Percentiles rank a stretch among this genome's conserved stretches.
These are phyloP conservation scores for Ptychadena robeensis DNA, from an alignment of 2,797 vertebrate species.

Conservation along the genomic window DNA sequence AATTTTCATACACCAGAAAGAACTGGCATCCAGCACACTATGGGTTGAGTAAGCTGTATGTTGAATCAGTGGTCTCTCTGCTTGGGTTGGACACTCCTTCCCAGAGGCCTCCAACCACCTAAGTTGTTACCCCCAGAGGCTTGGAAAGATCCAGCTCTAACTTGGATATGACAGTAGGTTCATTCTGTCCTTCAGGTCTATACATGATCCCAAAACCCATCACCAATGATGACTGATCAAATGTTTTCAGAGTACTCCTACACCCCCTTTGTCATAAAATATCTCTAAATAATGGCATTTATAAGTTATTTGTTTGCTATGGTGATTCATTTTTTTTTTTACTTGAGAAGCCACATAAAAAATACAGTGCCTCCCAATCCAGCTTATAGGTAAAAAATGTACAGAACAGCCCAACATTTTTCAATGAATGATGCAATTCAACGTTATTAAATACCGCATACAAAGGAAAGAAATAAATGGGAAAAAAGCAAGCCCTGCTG, in stretches of 20 bases:
- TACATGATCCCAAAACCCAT: no score
- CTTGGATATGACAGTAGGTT: no score
- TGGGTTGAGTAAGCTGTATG: no score
- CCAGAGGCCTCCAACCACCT: no score
- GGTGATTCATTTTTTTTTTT: not conserved
- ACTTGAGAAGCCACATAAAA: not conserved
- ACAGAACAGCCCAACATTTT: not conserved
- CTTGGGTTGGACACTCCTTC: no score
- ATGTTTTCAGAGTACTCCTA: not conserved
- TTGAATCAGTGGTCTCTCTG: no score
- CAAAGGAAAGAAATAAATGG: constrained; percentile 14
- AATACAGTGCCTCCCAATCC: not conserved
- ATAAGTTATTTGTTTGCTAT: not conserved
- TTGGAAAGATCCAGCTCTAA: no score
- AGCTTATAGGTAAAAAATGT: not conserved
- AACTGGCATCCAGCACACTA: no score
- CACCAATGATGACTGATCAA: not conserved
- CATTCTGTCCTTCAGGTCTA: no score
- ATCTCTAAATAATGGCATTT: not conserved
- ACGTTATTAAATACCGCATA: constrained; percentile 28
- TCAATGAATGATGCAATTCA: constrained; percentile 11
- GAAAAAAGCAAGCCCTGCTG: constrained; percentile 4
- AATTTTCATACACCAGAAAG: no score
- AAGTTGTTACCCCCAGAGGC: no score
- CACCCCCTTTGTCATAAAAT: not conserved